Evolutionary conservation across 2,888 invertebrate genomes (phyloP).

Genomic region (Parnassius mnemosyne): DNA sequence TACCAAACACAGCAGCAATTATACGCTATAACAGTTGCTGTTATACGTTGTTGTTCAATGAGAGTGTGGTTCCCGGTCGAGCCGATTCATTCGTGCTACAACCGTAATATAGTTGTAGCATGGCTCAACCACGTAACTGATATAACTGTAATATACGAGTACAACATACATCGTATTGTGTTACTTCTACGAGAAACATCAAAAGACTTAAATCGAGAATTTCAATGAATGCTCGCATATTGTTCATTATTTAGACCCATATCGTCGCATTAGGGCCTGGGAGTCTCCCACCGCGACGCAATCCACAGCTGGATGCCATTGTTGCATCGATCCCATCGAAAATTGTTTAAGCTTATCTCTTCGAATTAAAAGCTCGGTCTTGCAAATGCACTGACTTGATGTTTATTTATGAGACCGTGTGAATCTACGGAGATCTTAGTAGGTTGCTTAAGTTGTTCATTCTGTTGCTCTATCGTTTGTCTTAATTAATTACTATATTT

Average conservation of each 20-base stretch:
- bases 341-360: constrained; percentile 17
- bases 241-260: constrained; percentile 5
- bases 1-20: too few relatives aligned
- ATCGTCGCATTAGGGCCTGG: constrained; percentile 13
- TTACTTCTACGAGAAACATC: neutral
- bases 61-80: too few relatives aligned
- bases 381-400: constrained; percentile 4
- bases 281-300: constrained; percentile 17
- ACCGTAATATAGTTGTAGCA: too few relatives aligned
- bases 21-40: too few relatives aligned
- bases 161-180: too few relatives aligned
- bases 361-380: constrained; percentile 12
- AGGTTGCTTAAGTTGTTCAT: neutral
- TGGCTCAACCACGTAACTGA: too few relatives aligned
- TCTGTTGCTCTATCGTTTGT: too few relatives aligned
- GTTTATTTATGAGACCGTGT: constrained; percentile 11
- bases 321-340: constrained; percentile 5
- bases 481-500: too few relatives aligned
- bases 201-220: neutral
- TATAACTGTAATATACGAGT: too few relatives aligned
- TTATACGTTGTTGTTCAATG: too few relatives aligned
- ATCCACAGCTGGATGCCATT: constrained; percentile 21
- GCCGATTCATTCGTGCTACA: too few relatives aligned
- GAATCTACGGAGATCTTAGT: neutral
- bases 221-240: constrained; percentile 8